Evolutionary conservation across 1,140 invertebrate genomes (phyloP).

Genomic region (Aphidius gifuensis): DNA sequence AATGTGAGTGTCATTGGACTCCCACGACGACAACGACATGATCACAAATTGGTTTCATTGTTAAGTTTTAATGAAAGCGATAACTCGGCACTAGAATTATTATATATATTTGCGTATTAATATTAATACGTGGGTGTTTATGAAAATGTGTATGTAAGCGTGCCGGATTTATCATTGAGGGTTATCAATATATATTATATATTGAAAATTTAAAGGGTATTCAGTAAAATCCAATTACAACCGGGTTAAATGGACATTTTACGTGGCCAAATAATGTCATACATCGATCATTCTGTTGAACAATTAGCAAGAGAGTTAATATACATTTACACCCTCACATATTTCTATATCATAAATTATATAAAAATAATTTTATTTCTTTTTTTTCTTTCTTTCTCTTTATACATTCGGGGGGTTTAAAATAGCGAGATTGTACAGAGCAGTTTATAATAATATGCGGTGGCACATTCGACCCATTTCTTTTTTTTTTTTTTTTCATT

Average conservation of each 20-base stretch:
- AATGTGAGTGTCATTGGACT: too few species aligned
- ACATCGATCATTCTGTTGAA: constrained; percentile 35
- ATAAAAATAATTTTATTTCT: not conserved
- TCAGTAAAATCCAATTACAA: too few species aligned
- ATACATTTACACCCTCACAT: not conserved
- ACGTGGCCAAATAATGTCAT: constrained; percentile 21
- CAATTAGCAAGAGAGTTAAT: constrained; percentile 32
- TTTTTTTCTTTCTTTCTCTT: not conserved
- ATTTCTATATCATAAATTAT: not conserved
- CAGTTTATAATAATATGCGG: constrained; percentile 1
- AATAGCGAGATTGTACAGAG: not conserved
- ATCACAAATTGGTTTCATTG: constrained; percentile 49
- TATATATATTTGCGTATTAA: too few species aligned
- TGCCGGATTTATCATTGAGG: too few species aligned
- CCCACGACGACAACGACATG: constrained; percentile 15
- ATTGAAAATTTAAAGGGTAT: too few species aligned
- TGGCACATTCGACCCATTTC: not conserved
- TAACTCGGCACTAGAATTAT: constrained; percentile 30
- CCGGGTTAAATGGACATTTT: not conserved
- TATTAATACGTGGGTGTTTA: too few species aligned
- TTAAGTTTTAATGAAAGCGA: constrained; percentile 47
- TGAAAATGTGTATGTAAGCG: too few species aligned
- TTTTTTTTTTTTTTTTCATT: too few species aligned
- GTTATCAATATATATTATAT: too few species aligned
- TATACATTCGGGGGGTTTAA: not conserved